A percentile compares a stretch with the other conserved stretches of the same genome.
These are phyloP conservation scores for Onychomys arenicola DNA, from an alignment of 2,797 vertebrate genomes.

Conservation along the genomic window DNA sequence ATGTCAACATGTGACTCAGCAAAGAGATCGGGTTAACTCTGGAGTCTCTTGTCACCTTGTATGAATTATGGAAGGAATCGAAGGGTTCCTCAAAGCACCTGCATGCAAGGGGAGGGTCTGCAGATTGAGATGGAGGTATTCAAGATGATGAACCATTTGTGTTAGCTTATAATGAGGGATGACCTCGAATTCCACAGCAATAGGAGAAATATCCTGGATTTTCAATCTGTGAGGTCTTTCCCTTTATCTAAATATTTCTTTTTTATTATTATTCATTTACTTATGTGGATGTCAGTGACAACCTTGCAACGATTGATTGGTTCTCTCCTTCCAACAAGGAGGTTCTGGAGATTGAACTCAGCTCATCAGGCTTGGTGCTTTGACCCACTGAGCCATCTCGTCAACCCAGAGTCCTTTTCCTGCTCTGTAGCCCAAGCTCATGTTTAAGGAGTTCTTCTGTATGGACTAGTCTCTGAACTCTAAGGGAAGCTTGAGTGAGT, in stretches of 20 bases:
- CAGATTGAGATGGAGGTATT: too few relatives aligned
- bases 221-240: not conserved
- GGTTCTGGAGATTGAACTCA: not conserved
- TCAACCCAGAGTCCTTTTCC: not conserved
- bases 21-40: not conserved
- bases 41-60: not conserved
- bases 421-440: not conserved
- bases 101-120: not conserved
- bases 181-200: not conserved
- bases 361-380: not conserved
- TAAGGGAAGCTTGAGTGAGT: not conserved
- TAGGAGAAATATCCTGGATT: not conserved
- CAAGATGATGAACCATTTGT: not conserved
- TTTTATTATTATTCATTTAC: not conserved
- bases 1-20: constrained; percentile 9
- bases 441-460: not conserved
- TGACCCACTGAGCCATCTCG: not conserved
- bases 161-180: not conserved
- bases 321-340: not conserved
- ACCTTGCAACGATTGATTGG: not conserved
- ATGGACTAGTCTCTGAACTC: not conserved
- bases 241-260: not conserved
- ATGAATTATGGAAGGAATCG: not conserved
- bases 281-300: too few relatives aligned
- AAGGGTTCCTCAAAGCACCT: not conserved